A percentile compares a stretch with the other conserved stretches of the same genome.
Evolutionary conservation across 2,113 vertebrate species (phyloP).

Genomic region (Carlito syrichta): DNA sequence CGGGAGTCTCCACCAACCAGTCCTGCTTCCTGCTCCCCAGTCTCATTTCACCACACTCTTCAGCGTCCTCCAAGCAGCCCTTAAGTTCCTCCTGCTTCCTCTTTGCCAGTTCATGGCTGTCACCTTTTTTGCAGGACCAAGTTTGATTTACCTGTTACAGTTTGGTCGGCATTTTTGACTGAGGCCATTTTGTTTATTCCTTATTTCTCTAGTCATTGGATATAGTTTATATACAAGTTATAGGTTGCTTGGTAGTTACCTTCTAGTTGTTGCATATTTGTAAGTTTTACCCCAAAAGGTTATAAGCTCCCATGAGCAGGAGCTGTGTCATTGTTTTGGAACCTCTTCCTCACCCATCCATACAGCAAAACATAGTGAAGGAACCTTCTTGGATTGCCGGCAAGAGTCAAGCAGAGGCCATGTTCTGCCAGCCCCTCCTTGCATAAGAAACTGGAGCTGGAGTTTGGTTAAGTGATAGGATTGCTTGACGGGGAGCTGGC

Average conservation of each 20-base stretch:
- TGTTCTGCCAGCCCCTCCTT: background rate
- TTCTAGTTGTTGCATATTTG: background rate
- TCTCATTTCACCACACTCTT: background rate
- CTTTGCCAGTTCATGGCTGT: background rate
- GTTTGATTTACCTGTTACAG: background rate
- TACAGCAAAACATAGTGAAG: background rate
- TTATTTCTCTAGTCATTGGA: constrained; percentile 12
- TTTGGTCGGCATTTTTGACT: constrained; percentile 5
- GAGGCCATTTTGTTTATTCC: background rate
- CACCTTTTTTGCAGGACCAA: background rate
- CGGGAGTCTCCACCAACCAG: background rate
- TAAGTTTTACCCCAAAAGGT: constrained; percentile 16
- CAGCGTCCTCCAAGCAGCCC: background rate
- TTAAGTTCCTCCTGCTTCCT: background rate
- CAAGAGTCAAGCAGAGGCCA: background rate
- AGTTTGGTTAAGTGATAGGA: background rate
- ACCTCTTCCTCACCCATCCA: background rate
- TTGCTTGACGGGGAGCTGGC: background rate
- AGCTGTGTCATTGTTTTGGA: background rate
- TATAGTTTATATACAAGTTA: constrained; percentile 5
- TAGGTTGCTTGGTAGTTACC: constrained; percentile 8
- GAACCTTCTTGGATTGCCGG: background rate
- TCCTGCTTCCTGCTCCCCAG: background rate
- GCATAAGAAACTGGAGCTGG: background rate
- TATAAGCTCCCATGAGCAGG: constrained; percentile 18